Evolutionary conservation across 1,140 invertebrate genomes (phyloP), one percentile per base, ranked within the genome.

Genomic region (Coptotermes formosanus): DNA sequence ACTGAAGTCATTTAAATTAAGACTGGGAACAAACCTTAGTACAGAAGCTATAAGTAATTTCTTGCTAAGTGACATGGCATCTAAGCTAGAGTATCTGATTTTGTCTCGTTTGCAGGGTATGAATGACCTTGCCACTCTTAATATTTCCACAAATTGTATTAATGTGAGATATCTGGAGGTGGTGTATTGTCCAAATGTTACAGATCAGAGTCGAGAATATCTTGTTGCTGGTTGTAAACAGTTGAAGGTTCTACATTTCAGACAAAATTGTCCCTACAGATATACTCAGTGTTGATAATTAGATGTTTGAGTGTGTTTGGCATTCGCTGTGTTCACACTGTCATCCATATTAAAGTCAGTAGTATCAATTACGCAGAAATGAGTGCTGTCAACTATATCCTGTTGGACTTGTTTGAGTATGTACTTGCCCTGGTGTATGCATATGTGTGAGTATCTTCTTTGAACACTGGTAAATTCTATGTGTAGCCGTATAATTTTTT

Each of bases 141-240:
- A 30, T 23, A 83, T 86, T 25, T 48, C 52, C 16, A 82, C 64
- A 11, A 84, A 85, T 85, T 83, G 86, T n/a, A 87, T n/a, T 32
- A n/a, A 75, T 32, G 69, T 87, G 75, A 44, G 69, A 21, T 45
- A 83, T 48, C 45, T 87, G 14, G 82, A 86, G 32, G 21, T 52
- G 14, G 84, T 82, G n/a, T 52, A 84, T 52, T 84, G 83, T 84
- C 83, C 83, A 48, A 84, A 84, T 30, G 16, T 84, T 6, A 84
- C 44, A n/a, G 48, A 84, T 52, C 44, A 19, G 52, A 52, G 48
- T 4, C 25, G 44, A 32, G 44, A 84, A 52, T n/a, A 25, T 30
- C 7, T 84, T 52, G n/a, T 59, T 32, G 25, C 19, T 30, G 52
- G 52, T 30, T 84, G 83, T 84, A 52, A 84, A 11, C 48, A n/a